These are phyloP conservation scores for Rhadinocentrus ornatus DNA, from an alignment of 2,797 vertebrate genomes.

Conservation along the genomic window DNA sequence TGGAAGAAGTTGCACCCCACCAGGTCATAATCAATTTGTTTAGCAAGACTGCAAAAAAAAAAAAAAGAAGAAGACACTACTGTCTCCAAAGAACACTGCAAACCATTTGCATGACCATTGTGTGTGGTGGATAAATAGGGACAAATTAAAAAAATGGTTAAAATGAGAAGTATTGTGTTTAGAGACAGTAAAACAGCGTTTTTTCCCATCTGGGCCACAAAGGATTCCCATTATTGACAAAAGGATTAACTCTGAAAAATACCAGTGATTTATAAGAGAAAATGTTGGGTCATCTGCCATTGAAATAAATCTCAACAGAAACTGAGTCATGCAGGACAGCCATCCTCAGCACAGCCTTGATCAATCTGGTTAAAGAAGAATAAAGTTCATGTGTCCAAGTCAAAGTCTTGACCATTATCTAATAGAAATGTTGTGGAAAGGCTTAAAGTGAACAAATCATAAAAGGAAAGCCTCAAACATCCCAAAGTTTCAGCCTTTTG, in stretches of 20 bases:
- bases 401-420: not conserved
- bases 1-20: no score
- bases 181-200: not conserved
- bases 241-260: not conserved
- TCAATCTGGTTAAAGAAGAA: not conserved
- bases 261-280: not conserved
- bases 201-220: not conserved
- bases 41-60: not conserved
- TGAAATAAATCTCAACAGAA: not conserved
- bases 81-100: not conserved
- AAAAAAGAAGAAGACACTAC: not conserved
- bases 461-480: not conserved
- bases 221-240: not conserved
- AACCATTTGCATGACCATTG: not conserved
- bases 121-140: not conserved
- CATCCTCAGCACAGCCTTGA: not conserved
- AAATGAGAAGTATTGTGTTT: not conserved
- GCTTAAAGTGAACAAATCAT: not conserved
- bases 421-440: not conserved
- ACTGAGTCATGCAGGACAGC: not conserved
- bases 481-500: not conserved
- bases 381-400: not conserved
- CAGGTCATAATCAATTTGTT: no score
- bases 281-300: not conserved
- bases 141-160: not conserved